Percentiles rank a stretch among this genome's conserved stretches.
Conservation (phyloP, 30 jellyfish, hydroid and myxozoan species). For the Pelagia noctiluca region DNA sequence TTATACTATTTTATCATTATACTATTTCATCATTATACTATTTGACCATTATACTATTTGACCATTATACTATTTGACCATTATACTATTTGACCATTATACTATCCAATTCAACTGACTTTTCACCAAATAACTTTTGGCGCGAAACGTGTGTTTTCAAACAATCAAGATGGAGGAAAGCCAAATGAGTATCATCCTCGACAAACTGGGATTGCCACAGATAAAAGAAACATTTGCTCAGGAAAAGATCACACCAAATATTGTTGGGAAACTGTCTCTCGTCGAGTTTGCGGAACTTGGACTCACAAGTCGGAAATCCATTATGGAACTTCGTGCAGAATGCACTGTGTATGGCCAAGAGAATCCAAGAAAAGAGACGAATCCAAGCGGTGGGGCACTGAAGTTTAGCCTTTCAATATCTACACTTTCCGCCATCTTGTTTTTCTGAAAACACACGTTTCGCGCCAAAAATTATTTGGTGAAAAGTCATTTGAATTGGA, state of each 20-base stretch:
- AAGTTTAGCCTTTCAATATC: conserved; percentile 26
- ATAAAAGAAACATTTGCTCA: conserved; percentile 2
- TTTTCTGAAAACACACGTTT: too few species aligned
- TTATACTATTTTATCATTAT: too few species aligned
- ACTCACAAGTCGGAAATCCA: conserved; percentile 23
- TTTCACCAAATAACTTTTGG: too few species aligned
- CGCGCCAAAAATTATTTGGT: too few species aligned
- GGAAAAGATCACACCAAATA: conserved; percentile 36
- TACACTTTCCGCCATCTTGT: too few species aligned
- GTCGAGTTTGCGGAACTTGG: conserved; percentile 41
- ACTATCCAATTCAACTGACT: too few species aligned
- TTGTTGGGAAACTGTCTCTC: conserved; percentile 41
- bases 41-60: too few species aligned
- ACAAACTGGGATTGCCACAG: conserved; percentile 19
- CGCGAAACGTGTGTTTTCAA: too few species aligned
- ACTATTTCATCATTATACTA: too few species aligned
- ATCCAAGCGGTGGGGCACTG: conserved; percentile 53
- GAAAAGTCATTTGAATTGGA: too few species aligned
- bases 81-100: too few species aligned
- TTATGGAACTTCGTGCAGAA: conserved; percentile 42
- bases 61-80: too few species aligned
- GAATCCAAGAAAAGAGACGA: conserved; percentile 22
- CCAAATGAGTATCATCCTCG: conserved; percentile 7
- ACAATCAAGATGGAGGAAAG: conserved; percentile 9
- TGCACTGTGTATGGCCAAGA: conserved; percentile 28